Percentiles rank a stretch among this genome's conserved stretches.
Evolutionary conservation across 2,888 invertebrate species (phyloP).

Genomic region (Marronus borbonicus): DNA sequence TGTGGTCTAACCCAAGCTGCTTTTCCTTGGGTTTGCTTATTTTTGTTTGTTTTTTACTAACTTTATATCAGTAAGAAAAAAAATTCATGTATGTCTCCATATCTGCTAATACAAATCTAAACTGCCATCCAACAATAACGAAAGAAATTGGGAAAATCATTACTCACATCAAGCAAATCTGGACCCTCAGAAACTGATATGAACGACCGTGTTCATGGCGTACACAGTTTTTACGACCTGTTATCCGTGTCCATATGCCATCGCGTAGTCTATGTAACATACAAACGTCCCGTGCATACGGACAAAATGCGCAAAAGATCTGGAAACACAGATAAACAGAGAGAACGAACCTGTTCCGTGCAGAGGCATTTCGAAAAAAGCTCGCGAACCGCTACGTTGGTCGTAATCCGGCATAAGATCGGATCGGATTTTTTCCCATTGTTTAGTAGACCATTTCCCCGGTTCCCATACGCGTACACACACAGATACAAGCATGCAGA

Average conservation of each 20-base stretch:
- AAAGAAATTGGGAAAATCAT: neutral
- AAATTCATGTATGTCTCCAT: no score
- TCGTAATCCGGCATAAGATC: slow-evolving; percentile 22
- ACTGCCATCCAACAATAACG: no score
- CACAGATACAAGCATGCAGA: neutral
- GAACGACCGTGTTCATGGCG: neutral
- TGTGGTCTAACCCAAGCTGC: no score
- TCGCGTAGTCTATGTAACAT: neutral
- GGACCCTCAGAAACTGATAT: neutral
- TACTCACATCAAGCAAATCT: neutral
- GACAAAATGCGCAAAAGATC: slow-evolving; percentile 14
- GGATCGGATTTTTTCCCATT: slow-evolving; percentile 28
- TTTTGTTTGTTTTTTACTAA: no score
- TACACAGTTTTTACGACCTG: neutral
- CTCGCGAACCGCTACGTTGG: slow-evolving; percentile 21
- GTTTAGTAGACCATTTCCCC: slow-evolving; percentile 25
- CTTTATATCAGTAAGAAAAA: no score
- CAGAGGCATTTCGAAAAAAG: slow-evolving; percentile 29
- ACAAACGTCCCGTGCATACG: neutral
- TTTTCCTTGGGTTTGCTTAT: no score
- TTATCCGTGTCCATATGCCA: neutral
- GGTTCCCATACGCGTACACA: neutral
- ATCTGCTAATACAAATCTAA: no score
- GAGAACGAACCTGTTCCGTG: slow-evolving; percentile 21
- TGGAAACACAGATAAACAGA: slow-evolving; percentile 29